Evolutionary conservation across 2,797 vertebrate genomes (phyloP), one percentile per base, ranked within the genome.

Genomic region (Falco peregrinus): DNA sequence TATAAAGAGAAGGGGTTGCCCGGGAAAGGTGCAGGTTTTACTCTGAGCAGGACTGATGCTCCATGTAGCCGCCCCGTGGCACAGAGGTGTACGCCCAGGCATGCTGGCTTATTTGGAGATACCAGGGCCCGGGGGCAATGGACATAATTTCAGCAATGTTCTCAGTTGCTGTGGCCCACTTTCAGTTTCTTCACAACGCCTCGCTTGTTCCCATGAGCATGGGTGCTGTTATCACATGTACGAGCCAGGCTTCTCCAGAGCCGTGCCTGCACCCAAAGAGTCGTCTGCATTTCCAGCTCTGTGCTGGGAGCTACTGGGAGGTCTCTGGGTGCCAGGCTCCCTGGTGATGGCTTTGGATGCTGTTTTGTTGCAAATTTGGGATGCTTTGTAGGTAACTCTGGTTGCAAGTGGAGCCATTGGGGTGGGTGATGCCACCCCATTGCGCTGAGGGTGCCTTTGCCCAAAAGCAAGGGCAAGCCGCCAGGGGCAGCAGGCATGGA

Each of bases 51-150:
- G 51, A 8, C 29, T 35, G 78, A 17, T 71, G 71, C 45, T 76
- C 43, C 0, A 0, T 37, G 56, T 17, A 39, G 63, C 56, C 1
- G 2, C 50, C 63, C 48, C 2, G 0, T 43, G 39, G 31, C 24
- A 16, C 5, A 1, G 33, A 8, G 16, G 6, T 1, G 6, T 10
- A 43, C 69, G 50, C 56, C 19, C 41, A 26, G 47, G 35, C 18
- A 10, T 3, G 0, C 18, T 1, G 2, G 43, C 6, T 57, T 54
- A 25, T 43, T 51, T 53, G 43, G n/a, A 86, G 64, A 20, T 39
- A 13, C 37, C 26, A 43, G 33, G 65, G 29, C 74, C 53, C 1
- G 1, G 5, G 5, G 59, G 13, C 24, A 5, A 13, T 15, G 25
- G 69, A 31, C 5, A 1, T 35, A 2, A 29, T 64, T 74, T 64